Evolutionary conservation across 2,888 invertebrate species (phyloP).

Genomic region (Idaea aversata): DNA sequence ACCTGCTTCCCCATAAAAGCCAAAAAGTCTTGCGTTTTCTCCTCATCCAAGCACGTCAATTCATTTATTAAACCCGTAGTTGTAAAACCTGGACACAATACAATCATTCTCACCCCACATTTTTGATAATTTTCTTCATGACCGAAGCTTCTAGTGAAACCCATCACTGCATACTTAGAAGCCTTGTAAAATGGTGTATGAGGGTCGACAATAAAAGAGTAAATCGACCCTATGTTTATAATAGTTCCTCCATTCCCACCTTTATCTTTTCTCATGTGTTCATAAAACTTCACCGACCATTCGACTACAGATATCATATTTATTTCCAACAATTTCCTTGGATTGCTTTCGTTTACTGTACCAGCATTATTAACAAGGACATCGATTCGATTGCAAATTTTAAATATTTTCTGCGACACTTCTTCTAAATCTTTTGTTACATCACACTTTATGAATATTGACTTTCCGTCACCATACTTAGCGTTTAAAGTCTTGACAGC

Average conservation of each 20-base stretch:
- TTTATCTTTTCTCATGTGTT: conserved; percentile 72
- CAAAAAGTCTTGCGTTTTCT: neutral
- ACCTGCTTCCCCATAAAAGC: neutral
- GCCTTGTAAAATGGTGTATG: conserved; percentile 59
- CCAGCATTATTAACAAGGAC: conserved; percentile 66
- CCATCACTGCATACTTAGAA: conserved; percentile 62
- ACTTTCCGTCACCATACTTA: conserved; percentile 60
- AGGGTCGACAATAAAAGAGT: conserved; percentile 68
- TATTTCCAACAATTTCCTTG: conserved; percentile 38
- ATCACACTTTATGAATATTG: conserved; percentile 69
- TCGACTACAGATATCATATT: conserved; percentile 47
- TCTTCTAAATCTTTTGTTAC: conserved; percentile 64
- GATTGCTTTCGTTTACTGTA: conserved; percentile 36
- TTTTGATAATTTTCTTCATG: conserved; percentile 55
- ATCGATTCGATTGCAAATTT: conserved; percentile 49
- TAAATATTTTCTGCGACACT: conserved; percentile 44
- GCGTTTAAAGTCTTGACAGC: conserved; percentile 54
- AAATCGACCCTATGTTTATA: conserved; percentile 81
- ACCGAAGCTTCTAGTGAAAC: conserved; percentile 65
- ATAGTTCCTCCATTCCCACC: conserved; percentile 80
- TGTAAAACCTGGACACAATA: conserved; percentile 73
- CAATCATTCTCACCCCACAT: conserved; percentile 67
- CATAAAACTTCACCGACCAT: conserved; percentile 37
- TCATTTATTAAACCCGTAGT: conserved; percentile 8
- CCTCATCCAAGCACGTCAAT: neutral